Percentiles rank a stretch among this genome's conserved stretches.
These are phyloP conservation scores for Phrynocephalus forsythii DNA, from an alignment of 2,797 vertebrate species.

Conservation along the genomic window DNA sequence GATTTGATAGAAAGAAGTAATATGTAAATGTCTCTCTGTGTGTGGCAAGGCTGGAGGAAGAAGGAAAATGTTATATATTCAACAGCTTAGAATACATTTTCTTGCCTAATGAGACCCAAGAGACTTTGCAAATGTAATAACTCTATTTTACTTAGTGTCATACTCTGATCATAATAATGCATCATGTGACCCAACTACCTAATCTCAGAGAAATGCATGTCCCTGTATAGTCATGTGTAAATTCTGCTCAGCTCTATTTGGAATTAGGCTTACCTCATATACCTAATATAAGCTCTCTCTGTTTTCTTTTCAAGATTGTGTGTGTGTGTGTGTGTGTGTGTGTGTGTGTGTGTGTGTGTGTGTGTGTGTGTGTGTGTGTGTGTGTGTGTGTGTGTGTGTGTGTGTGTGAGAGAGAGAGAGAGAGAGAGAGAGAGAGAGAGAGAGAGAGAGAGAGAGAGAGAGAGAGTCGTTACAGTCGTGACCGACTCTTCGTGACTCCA, in stretches of 20 bases:
- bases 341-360: too few species aligned
- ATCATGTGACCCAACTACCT: background rate
- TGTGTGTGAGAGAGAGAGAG: too few species aligned
- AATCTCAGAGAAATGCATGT: background rate
- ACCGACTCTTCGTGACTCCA: too few species aligned
- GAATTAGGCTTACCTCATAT: background rate
- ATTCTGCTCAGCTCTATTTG: background rate
- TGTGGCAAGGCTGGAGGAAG: background rate
- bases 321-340: too few species aligned
- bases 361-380: too few species aligned
- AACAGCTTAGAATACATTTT: constrained; percentile 18
- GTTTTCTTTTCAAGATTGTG: too few species aligned
- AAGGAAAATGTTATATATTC: constrained; percentile 10
- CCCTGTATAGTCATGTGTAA: background rate
- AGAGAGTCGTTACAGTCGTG: too few species aligned
- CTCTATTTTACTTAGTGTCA: background rate
- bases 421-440: too few species aligned
- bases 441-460: too few species aligned
- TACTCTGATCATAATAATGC: background rate
- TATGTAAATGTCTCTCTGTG: too few species aligned
- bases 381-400: too few species aligned
- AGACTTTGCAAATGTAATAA: constrained; percentile 2
- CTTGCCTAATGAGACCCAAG: constrained; percentile 22
- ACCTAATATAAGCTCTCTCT: too few species aligned
- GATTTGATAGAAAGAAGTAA: background rate